Conservation (phyloP, 2,797 vertebrate species). For the Oreochromis mossambicus region DNA sequence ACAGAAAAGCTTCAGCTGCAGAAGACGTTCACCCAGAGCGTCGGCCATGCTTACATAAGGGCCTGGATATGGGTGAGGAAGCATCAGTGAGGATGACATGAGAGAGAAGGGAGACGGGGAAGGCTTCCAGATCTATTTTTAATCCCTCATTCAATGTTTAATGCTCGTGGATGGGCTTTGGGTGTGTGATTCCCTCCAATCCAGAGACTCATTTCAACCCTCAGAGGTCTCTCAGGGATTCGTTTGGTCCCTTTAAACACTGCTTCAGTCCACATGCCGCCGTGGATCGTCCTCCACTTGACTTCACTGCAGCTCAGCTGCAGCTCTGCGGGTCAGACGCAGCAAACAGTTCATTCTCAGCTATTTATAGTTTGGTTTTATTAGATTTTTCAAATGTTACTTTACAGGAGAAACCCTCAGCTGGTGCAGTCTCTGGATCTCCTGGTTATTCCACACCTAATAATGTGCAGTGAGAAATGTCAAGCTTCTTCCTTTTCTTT, state of each 20-base stretch:
- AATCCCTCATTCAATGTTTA: slow-evolving; percentile 20
- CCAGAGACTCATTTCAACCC: not conserved
- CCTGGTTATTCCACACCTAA: not conserved
- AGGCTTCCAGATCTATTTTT: slow-evolving; percentile 25
- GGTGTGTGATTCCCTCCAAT: not conserved
- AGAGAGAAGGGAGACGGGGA: not conserved
- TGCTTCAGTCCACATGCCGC: not conserved
- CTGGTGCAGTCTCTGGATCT: not conserved
- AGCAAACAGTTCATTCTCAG: not conserved
- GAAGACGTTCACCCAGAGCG: not conserved
- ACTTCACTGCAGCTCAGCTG: not conserved
- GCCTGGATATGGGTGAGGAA: not conserved
- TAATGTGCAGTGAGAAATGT: not conserved
- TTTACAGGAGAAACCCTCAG: not conserved
- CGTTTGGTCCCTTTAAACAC: not conserved
- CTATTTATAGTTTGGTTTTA: slow-evolving; percentile 1
- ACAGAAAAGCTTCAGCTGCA: not conserved
- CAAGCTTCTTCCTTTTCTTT: not conserved
- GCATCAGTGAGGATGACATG: not conserved
- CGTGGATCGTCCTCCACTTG: not conserved
- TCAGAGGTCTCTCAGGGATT: not conserved
- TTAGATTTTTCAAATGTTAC: not conserved
- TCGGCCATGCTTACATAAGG: not conserved
- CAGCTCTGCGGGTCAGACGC: slow-evolving; percentile 7
- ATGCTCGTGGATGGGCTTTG: not conserved